Evolutionary conservation across 2,113 vertebrate species (phyloP), one percentile per base, ranked within the genome.

Genomic region (Danionella cerebrum): DNA sequence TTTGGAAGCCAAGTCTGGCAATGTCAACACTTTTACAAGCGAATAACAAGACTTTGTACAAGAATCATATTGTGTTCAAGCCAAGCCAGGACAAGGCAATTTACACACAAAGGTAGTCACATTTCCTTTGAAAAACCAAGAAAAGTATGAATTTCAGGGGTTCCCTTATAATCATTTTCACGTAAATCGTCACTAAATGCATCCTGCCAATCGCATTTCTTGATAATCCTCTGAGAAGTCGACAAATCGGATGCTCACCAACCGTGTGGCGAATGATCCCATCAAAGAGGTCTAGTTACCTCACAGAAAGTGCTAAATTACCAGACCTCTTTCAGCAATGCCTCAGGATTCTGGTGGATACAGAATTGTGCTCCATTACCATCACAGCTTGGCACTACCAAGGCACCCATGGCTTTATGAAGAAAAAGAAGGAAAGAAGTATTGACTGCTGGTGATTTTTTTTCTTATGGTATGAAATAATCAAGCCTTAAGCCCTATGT

Each of bases 281-380:
- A 48, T 63, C 59, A 48, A 63, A 29, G 53, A 24, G 27, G 29
- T 64, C 27, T 50, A 33, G 29, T 36, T 50, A 64, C 44, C 42
- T 47, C 29, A 35, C 12, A n/a, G 44, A 64, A 36, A 24, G 44
- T 48, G 42, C 29, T 48, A 21, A 64, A 64, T 45, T 31, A 48
- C 41, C 36, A 47, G 18, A 24, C 27, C 21, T 64, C 36, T 25
- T 63, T 63, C 10, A 4, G 1, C 31, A 35, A 35, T 50, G 29
- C 35, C n/a, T 9, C 44, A 14, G 27, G 29, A 36, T 64, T 64
- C 44, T 48, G 60, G 16, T 21, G 42, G 14, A 22, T 19, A 19
- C 9, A 48, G 13, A 36, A 29, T 21, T 27, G 54, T 45, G 54
- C 36, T 42, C 53, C 35, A 48, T 48, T 59, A 48, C 52, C 22